Percentiles rank a stretch among this genome's conserved stretches.
Evolutionary conservation across 2,113 vertebrate species (phyloP).

Genomic region (Agelaius tricolor): DNA sequence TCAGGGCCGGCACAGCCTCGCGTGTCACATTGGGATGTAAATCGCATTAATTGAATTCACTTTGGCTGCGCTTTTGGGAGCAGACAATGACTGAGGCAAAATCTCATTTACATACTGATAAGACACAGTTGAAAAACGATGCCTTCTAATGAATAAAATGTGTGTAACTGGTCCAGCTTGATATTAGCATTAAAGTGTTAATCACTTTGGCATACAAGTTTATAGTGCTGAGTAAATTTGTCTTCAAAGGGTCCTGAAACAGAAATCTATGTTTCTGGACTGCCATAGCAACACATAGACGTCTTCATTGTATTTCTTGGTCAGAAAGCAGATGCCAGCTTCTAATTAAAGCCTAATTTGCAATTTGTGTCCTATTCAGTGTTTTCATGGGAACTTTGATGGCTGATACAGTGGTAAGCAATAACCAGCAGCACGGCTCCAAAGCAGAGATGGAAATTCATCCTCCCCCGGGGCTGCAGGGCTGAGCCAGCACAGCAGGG

Average conservation of each 20-base stretch:
- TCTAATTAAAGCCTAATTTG: constrained; percentile 72
- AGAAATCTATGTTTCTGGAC: constrained; percentile 38
- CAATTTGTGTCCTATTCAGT: constrained; percentile 51
- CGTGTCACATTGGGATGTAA: constrained; percentile 59
- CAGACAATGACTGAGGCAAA: constrained; percentile 35
- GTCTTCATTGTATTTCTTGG: constrained; percentile 56
- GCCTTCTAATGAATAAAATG: constrained; percentile 65
- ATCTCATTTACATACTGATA: constrained; percentile 68
- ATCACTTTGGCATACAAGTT: constrained; percentile 56
- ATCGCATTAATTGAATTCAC: constrained; percentile 67
- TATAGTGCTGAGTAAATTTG: constrained; percentile 54
- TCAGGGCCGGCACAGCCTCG: constrained; percentile 26
- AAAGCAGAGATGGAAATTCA: constrained; percentile 7
- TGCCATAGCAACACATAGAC: constrained; percentile 51
- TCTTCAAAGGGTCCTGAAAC: constrained; percentile 48
- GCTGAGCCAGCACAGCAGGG: background rate
- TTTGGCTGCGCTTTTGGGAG: constrained; percentile 56
- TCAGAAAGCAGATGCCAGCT: constrained; percentile 59
- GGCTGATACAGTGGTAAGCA: constrained; percentile 1
- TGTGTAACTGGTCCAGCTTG: constrained; percentile 53
- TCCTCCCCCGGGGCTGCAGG: constrained; percentile 15
- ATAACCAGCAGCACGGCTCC: background rate
- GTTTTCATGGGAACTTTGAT: constrained; percentile 50
- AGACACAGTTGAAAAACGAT: constrained; percentile 59
- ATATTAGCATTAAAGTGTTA: constrained; percentile 68